Conservation (phyloP, 30 jellyfish, hydroid and myxozoan genomes). For the Cassiopea andromeda region DNA sequence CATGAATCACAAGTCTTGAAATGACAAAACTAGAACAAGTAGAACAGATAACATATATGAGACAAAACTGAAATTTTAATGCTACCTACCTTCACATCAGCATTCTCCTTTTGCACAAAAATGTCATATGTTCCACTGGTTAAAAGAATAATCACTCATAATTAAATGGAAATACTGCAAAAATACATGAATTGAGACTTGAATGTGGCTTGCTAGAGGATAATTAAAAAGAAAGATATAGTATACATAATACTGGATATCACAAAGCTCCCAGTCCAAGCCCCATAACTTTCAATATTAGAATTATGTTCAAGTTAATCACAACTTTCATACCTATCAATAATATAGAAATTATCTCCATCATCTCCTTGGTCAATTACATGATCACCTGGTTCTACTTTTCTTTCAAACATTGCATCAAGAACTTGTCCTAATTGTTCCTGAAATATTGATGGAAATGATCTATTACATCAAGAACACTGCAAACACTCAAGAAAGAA, state of each 20-base stretch:
- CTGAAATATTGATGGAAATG: constrained; percentile 30
- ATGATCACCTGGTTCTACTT: constrained; percentile 81
- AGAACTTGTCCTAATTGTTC: constrained; percentile 92
- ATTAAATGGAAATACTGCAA: neutral
- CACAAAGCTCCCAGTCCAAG: no score
- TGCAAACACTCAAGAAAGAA: no score
- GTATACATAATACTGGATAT: no score
- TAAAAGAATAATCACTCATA: neutral
- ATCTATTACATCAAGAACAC: no score
- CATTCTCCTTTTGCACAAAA: constrained; percentile 82
- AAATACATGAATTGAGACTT: neutral
- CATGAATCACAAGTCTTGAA: no score
- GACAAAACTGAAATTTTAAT: neutral
- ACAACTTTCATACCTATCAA: constrained; percentile 66
- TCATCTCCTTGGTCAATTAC: constrained; percentile 98
- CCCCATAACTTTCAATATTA: no score
- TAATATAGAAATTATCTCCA: constrained; percentile 96
- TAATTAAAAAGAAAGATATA: no score
- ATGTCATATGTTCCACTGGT: constrained; percentile 89
- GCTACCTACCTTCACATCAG: constrained; percentile 77
- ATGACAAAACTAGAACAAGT: neutral
- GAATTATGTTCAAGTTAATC: no score
- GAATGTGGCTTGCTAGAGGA: no score
- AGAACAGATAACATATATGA: neutral
- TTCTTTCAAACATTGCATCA: constrained; percentile 98